Base-by-base conservation (phyloP, 2,113 vertebrate species). In the Semnopithecus entellus region DNA sequence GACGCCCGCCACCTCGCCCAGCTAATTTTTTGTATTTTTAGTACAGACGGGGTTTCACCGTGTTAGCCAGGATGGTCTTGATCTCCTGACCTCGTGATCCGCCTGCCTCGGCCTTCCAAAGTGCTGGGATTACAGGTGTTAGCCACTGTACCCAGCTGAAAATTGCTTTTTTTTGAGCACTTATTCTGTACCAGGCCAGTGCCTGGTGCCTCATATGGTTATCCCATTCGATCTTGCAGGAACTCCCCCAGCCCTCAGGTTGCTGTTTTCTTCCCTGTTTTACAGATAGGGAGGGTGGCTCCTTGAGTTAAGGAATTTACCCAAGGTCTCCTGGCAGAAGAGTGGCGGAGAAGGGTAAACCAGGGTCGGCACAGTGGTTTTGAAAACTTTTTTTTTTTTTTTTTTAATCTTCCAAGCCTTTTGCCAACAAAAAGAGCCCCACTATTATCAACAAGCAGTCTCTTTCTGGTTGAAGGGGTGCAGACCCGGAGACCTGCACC, bases 1-100 rank as follows among this genome's bases (percentile, higher is more conserved):
- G 59, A 3, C 0, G 23, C 0, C 22, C 9, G 7, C 23, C 23
- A 61, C 59, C 57, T 27, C 23, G 4, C 23, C 59, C 9, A 9
- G 59, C 59, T 61, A 61, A 27, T 61, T 27, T 27, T 61, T 61
- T 61, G 59, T 55, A 61, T 61, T 61, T 61, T 25, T 61, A 25
- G 59, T 27, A 27, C 23, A 61, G 20, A 61, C 23, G 1, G 23
- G 59, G 59, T 8, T 25, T 61, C 59, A 25, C 59, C 59, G 0
- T 25, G 59, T 61, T 61, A 61, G 22, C 59, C 59, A 61, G 23
- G 59, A 22, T 61, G 59, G 18, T 61, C 59, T 61, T 1, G 9
- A 61, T 25, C 23, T 4, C 23, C 23, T 61, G 59, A 61, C 22
- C 23, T 61, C 23, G 23, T 9, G 25, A 61, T 61, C 59, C 0